Conservation (phyloP, 2,797 vertebrate species). For the Bradypus variegatus region DNA sequence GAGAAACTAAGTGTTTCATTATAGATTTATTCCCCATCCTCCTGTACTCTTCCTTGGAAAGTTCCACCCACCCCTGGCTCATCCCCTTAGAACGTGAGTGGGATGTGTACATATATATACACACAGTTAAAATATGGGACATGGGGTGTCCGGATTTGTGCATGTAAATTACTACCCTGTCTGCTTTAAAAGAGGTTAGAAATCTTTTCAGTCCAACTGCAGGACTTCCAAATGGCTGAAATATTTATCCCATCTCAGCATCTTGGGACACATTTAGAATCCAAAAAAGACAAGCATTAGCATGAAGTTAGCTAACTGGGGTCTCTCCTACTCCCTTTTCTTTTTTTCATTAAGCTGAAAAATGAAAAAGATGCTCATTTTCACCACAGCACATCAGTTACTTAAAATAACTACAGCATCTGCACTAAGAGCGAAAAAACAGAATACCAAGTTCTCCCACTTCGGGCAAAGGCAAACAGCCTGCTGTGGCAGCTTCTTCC, state of each 20-base stretch:
- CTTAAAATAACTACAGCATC: constrained; percentile 69
- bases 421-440: constrained; percentile 47
- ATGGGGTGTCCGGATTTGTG: neutral
- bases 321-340: constrained; percentile 4
- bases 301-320: neutral
- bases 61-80: neutral
- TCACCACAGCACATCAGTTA: constrained; percentile 66
- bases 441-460: neutral
- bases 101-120: neutral
- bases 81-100: neutral
- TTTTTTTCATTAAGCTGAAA: constrained; percentile 57
- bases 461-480: constrained; percentile 41
- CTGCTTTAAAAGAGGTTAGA: constrained; percentile 50
- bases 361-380: constrained; percentile 59
- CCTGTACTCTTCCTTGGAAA: neutral
- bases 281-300: constrained; percentile 55
- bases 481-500: constrained; percentile 48
- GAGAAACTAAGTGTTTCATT: neutral
- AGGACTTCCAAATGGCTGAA: constrained; percentile 59
- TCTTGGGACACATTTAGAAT: constrained; percentile 64
- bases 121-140: neutral
- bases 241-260: constrained; percentile 56
- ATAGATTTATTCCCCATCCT: neutral
- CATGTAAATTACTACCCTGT: constrained; percentile 21
- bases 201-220: constrained; percentile 46